These are phyloP conservation scores for Zaprionus bogoriensis DNA, from an alignment of 2,888 invertebrate genomes.

Conservation along the genomic window DNA sequence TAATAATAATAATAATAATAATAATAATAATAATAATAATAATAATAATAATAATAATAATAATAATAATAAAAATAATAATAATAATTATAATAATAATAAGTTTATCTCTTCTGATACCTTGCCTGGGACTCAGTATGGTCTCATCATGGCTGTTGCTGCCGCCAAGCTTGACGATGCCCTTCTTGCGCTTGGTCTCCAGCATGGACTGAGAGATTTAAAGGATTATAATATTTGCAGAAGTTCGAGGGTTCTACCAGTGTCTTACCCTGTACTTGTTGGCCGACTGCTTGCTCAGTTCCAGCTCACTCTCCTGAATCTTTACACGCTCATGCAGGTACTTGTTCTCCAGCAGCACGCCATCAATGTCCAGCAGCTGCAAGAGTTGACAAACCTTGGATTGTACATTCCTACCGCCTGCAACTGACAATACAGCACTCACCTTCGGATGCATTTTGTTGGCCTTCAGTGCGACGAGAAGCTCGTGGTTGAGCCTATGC, in stretches of 20 bases:
- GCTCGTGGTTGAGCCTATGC: conserved; percentile 91
- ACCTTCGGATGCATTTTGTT: conserved; percentile 81
- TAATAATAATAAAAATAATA: too few species aligned
- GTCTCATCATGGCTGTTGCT: conserved; percentile 86
- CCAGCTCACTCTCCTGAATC: conserved; percentile 91
- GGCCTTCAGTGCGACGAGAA: conserved; percentile 86
- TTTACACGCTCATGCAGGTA: conserved; percentile 91
- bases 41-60: too few species aligned
- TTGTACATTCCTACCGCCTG: neutral
- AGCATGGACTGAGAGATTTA: conserved; percentile 85
- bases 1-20: too few species aligned
- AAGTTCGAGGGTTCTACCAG: neutral
- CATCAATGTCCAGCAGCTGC: conserved; percentile 89
- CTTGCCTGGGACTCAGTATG: conserved; percentile 92
- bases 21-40: too few species aligned
- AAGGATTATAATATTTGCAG: neutral
- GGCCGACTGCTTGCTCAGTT: conserved; percentile 88
- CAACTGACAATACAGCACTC: neutral
- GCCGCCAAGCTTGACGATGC: conserved; percentile 87
- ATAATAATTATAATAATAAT: neutral
- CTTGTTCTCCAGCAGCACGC: conserved; percentile 91
- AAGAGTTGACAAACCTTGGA: neutral
- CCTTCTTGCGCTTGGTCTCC: conserved; percentile 89
- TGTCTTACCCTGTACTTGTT: conserved; percentile 88
- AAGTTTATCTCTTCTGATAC: conserved; percentile 81